Evolutionary conservation across 1,140 invertebrate genomes (phyloP).

Genomic region (Brachionus paranguensis): DNA sequence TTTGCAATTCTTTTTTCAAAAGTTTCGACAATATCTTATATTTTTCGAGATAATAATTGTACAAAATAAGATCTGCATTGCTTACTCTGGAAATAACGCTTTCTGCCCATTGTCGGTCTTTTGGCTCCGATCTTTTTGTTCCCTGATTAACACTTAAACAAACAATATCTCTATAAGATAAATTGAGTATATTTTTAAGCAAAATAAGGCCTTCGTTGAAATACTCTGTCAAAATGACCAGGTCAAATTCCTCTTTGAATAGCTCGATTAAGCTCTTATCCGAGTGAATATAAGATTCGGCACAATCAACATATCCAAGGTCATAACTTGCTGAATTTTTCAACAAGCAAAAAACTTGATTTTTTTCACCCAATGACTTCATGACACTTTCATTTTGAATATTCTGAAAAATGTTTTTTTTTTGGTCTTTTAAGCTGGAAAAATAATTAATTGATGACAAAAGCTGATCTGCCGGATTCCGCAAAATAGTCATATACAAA

Average conservation of each 20-base stretch:
- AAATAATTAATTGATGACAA: background rate
- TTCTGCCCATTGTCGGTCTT: background rate
- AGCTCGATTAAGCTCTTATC: background rate
- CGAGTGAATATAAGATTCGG: background rate
- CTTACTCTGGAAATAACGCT: background rate
- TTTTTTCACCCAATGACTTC: background rate
- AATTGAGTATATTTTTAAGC: background rate
- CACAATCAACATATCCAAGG: background rate
- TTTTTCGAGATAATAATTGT: background rate
- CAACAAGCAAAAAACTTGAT: background rate
- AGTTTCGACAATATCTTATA: background rate
- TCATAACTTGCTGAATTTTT: background rate
- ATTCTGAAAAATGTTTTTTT: background rate
- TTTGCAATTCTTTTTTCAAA: background rate
- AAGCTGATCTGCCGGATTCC: background rate
- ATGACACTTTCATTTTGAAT: background rate
- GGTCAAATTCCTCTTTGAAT: background rate
- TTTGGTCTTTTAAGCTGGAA: background rate
- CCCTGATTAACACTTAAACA: background rate
- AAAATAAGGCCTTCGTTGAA: background rate
- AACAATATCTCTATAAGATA: background rate
- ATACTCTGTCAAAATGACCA: background rate
- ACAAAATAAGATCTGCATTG: background rate
- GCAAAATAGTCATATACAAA: background rate
- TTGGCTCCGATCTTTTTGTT: background rate